Evolutionary conservation across 2,797 vertebrate genomes (phyloP).

Genomic region (Otus scops): DNA sequence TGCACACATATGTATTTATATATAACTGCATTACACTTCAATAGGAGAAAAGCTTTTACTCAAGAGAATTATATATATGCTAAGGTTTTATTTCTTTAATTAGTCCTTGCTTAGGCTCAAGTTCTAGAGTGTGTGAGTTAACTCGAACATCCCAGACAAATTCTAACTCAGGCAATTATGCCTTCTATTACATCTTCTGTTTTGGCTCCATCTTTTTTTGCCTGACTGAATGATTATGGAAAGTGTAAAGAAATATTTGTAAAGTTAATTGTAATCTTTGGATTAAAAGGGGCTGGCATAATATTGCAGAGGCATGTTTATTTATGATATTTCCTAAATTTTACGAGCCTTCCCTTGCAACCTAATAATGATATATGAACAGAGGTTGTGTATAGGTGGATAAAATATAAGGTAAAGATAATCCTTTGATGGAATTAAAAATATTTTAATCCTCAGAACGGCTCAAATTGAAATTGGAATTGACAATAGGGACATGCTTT

Average conservation of each 20-base stretch:
- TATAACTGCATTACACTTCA: neutral
- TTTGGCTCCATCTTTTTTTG: neutral
- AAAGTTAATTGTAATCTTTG: neutral
- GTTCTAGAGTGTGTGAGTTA: neutral
- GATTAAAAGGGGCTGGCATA: neutral
- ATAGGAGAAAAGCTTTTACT: neutral
- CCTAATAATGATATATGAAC: neutral
- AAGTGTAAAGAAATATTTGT: neutral
- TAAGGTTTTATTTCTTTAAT: neutral
- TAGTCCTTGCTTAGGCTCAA: neutral
- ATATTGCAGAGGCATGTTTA: neutral
- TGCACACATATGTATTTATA: neutral
- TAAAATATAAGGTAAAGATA: neutral
- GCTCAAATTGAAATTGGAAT: neutral
- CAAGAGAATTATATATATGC: neutral
- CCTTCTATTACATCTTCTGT: neutral
- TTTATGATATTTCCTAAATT: neutral
- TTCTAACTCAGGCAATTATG: neutral
- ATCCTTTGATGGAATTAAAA: neutral
- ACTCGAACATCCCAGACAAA: neutral
- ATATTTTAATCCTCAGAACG: neutral
- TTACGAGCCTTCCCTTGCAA: neutral
- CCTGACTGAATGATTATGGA: neutral
- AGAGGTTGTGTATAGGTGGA: neutral
- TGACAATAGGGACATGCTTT: neutral